Base-by-base conservation (phyloP, 1,140 invertebrate genomes). In the Neotoxoptera formosana region DNA sequence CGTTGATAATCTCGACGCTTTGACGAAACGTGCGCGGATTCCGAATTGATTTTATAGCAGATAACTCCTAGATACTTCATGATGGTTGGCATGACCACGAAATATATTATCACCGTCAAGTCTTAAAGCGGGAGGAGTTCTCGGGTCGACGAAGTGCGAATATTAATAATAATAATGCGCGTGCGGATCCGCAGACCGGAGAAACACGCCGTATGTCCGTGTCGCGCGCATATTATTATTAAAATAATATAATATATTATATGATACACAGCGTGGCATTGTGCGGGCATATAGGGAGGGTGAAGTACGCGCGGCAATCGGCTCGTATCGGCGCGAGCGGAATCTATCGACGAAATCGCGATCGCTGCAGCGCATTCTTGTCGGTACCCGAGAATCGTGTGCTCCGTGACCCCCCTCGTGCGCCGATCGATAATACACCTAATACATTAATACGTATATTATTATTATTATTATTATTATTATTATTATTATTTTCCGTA, bases 311-410 rank as follows among this genome's bases (percentile, higher is more conserved):
- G 9, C 23, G 41, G 41, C 41, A 30, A 86, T 86, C 83, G 1
- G 23, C 23, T 41, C 36, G 36, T 7, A 51, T 51, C 81, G 81
- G 25, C 45, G 45, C 81, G 81, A 84, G 36, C 81, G 21, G 81
- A 36, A 84, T 84, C 81, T 36, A 36, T 84, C 36, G 81, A 84
- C 60, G 60, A 25, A 86, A 86, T 83, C 81, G 81, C 81, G 81
- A 86, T 86, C 83, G 36, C 20, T 23, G 51, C 36, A 36, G 8
- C 23, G 36, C 21, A 86, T 86, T 86, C 41, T 86, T 41, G 4
- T 0, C 21, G 81, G n/a, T n/a, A n/a, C 34, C 2, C 81, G 60
- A 23, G 81, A 41, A 41, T 83, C 81, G 81, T 83, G 81, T 83
- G 81, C 21, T 21, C 81, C 81, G 81, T 83, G 81, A 83, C 81